A percentile compares a stretch with the other conserved stretches of the same genome.
Evolutionary conservation across 2,888 invertebrate species (phyloP).

Genomic region (Carabus problematicus): DNA sequence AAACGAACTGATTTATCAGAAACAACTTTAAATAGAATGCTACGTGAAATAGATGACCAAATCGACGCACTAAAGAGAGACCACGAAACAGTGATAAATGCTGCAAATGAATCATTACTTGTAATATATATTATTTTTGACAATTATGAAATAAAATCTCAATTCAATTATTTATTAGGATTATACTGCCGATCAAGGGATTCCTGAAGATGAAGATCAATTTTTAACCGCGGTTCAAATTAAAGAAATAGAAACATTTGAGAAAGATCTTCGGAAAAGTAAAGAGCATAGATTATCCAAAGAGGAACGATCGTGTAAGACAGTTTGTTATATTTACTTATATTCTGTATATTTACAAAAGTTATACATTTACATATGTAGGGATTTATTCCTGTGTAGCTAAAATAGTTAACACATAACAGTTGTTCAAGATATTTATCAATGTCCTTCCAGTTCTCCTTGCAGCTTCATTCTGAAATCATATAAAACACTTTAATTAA

Average conservation of each 20-base stretch:
- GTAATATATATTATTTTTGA: constrained; percentile 9
- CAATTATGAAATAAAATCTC: not conserved
- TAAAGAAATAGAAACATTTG: not conserved
- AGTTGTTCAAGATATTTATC: too few species aligned
- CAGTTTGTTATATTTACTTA: not conserved
- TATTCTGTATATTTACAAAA: constrained; percentile 1
- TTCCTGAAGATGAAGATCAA: not conserved
- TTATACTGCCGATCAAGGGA: not conserved
- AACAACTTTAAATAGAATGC: constrained; percentile 31
- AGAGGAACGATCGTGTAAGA: constrained; percentile 29
- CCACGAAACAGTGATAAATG: constrained; percentile 48
- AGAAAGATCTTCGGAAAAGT: not conserved
- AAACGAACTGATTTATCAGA: constrained; percentile 41
- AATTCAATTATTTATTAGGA: not conserved
- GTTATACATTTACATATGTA: not conserved
- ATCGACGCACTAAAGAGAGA: constrained; percentile 49
- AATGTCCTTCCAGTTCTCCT: not conserved
- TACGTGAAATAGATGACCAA: constrained; percentile 49
- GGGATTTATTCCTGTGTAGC: too few species aligned
- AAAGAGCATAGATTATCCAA: constrained; percentile 16
- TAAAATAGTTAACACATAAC: too few species aligned
- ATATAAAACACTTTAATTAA: not conserved
- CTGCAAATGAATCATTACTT: constrained; percentile 19
- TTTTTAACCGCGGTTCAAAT: constrained; percentile 1
- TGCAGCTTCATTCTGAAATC: not conserved